Evolutionary conservation across 2,888 invertebrate genomes (phyloP).

Genomic region (Rosalia funebris): DNA sequence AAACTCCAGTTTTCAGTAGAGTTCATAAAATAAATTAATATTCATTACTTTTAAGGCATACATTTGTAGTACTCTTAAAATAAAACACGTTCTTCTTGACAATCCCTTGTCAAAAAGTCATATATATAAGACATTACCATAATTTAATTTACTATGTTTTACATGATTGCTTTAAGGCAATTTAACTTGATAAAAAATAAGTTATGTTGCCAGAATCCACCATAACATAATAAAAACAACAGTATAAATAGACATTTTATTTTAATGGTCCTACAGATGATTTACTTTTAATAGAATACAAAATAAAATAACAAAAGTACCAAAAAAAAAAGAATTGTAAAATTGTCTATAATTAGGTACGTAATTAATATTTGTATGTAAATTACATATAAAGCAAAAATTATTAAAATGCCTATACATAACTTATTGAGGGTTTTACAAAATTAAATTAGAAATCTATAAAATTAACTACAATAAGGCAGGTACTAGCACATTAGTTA

Average conservation of each 20-base stretch:
- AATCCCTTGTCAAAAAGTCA: too few relatives aligned
- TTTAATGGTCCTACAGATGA: conserved; percentile 38
- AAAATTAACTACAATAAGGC: conserved; percentile 50
- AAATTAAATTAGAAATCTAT: conserved; percentile 39
- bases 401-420: conserved; percentile 36
- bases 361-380: conserved; percentile 22
- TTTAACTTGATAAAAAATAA: too few relatives aligned
- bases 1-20: too few relatives aligned
- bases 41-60: too few relatives aligned
- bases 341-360: conserved; percentile 18
- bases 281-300: conserved; percentile 28
- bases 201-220: too few relatives aligned
- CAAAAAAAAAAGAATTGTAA: conserved; percentile 16
- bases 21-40: too few relatives aligned
- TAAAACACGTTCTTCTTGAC: too few relatives aligned
- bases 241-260: conserved; percentile 38
- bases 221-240: conserved; percentile 27
- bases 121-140: too few relatives aligned
- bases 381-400: conserved; percentile 32
- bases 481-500: conserved; percentile 77
- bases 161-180: too few relatives aligned
- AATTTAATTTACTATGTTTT: too few relatives aligned
- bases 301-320: conserved; percentile 33
- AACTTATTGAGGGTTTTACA: conserved; percentile 31
- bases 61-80: too few relatives aligned